These are phyloP conservation scores for Eulemur rubriventer DNA, from an alignment of 2,797 vertebrate species.

Conservation along the genomic window DNA sequence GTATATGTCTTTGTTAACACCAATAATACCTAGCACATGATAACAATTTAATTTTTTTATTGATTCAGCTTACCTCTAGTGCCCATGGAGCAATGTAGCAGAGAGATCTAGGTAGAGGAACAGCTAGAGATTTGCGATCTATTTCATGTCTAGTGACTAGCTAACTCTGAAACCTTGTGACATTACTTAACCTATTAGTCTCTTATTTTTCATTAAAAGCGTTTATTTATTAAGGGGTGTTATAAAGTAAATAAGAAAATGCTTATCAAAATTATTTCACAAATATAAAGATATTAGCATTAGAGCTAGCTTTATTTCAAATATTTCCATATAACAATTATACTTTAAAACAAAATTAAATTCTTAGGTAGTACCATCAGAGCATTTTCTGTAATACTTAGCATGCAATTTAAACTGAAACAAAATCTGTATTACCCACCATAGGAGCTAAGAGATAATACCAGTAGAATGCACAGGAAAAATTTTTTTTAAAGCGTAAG, in stretches of 20 bases:
- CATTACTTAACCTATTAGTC: background rate
- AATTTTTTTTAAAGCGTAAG: background rate
- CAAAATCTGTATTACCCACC: background rate
- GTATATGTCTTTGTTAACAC: background rate
- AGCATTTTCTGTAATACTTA: background rate
- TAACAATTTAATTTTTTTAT: background rate
- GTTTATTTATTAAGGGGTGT: background rate
- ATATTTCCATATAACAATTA: background rate
- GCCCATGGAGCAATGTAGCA: no score
- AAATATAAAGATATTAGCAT: background rate
- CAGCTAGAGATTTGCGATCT: background rate
- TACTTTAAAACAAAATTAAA: background rate
- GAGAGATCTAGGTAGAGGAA: fast-evolving
- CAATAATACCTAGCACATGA: background rate
- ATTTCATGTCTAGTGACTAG: background rate
- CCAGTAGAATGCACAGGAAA: background rate
- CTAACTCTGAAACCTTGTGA: background rate
- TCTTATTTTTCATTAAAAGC: background rate
- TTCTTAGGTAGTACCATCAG: background rate
- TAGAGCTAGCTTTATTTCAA: background rate
- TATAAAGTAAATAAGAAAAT: background rate
- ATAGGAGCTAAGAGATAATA: background rate
- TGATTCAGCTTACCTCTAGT: background rate
- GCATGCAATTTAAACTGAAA: background rate
- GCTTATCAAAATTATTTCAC: background rate